A percentile compares a stretch with the other conserved stretches of the same genome.
Conservation (phyloP, 2,113 vertebrate species). For the Clarias magur region DNA sequence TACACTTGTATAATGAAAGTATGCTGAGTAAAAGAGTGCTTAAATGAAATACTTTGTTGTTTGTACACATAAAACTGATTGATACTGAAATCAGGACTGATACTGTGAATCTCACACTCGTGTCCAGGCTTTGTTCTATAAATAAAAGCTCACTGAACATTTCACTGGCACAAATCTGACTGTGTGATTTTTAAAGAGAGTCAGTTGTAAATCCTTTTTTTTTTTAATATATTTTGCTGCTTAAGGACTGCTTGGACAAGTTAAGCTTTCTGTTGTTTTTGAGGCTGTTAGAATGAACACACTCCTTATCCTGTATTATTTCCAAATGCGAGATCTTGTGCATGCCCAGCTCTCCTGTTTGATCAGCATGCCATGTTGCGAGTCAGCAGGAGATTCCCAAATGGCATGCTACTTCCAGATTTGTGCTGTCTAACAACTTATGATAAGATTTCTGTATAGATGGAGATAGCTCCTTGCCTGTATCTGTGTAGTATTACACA, state of each 20-base stretch:
- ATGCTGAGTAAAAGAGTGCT: neutral
- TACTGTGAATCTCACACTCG: neutral
- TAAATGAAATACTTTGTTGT: neutral
- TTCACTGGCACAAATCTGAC: neutral
- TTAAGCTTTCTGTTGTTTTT: neutral
- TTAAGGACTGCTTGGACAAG: neutral
- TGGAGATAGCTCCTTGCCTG: neutral
- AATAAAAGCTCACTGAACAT: neutral
- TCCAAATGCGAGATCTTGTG: neutral
- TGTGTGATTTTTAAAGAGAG: neutral
- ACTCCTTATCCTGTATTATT: neutral
- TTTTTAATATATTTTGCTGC: neutral
- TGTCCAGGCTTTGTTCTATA: neutral
- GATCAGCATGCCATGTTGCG: neutral
- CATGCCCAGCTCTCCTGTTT: neutral
- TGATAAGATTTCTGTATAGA: neutral
- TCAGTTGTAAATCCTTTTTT: neutral
- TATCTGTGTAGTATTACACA: neutral
- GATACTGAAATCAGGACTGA: neutral
- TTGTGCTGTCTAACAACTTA: neutral
- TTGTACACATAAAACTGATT: neutral
- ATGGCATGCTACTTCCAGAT: neutral
- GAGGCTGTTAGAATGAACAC: neutral
- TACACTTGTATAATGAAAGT: neutral
- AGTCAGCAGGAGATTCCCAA: conserved; percentile 1